Evolutionary conservation across 2,797 vertebrate genomes (phyloP), one percentile per base, ranked within the genome.

Genomic region (Carduelis carduelis): DNA sequence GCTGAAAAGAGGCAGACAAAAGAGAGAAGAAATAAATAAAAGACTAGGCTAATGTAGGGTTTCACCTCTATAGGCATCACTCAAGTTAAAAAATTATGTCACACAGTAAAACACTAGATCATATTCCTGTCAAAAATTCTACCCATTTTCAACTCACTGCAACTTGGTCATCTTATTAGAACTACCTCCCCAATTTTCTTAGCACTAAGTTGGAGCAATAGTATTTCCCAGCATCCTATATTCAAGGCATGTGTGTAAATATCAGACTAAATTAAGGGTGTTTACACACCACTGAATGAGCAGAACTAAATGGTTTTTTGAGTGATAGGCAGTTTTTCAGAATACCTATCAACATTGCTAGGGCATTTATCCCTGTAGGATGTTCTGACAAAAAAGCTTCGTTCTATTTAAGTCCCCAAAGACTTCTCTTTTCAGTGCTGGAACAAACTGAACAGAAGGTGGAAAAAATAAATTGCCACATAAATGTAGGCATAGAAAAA

Each of bases 351-450:
- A 52, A 47, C 32, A 26, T 64, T 90, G 81, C 69, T 68, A 83
- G 87, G 35, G 43, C 34, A 64, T 47, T 84, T 63, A 75, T 59
- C 89, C 50, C 55, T 49, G 61, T 3, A 87, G 57, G 64, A 91
- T 72, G 46, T 55, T 74, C 64, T 71, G 64, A 87, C 50, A 83
- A 91, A 80, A 82, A 76, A 32, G 20, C 44, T 86, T 93, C 68
- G 1, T 78, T 91, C 85, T 95, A 44, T 90, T 93, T 88, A 72
- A 68, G 72, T 69, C 79, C 86, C 59, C 66, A 66, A 88, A 96
- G 77, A 44, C 47, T 83, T 78, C 35, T 13, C 57, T 85, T 74
- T 71, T 77, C 64, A 80, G 35, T 32, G 28, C 81, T 61, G 37
- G 81, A 92, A 92, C 76, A 75, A 43, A 56, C 6, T 71, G 78